These are phyloP conservation scores for Rhingia rostrata DNA, from an alignment of 2,888 invertebrate species.

Conservation along the genomic window DNA sequence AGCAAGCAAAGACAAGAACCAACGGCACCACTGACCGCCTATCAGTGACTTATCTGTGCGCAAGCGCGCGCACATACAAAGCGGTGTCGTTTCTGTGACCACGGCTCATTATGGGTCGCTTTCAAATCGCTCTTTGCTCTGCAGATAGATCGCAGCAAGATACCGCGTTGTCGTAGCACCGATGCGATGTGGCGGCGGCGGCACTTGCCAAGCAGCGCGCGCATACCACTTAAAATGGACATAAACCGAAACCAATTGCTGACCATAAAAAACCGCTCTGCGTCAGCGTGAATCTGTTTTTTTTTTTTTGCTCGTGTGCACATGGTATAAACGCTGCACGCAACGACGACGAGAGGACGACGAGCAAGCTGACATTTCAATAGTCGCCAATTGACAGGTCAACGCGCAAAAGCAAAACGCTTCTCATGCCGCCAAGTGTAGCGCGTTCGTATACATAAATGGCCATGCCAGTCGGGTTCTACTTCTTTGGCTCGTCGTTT, in stretches of 20 bases:
- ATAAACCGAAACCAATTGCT: slow-evolving; percentile 71
- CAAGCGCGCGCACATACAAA: slow-evolving; percentile 26
- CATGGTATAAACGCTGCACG: slow-evolving; percentile 42
- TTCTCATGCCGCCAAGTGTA: slow-evolving; percentile 73
- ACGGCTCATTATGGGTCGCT: slow-evolving; percentile 70
- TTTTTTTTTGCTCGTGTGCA: slow-evolving; percentile 21
- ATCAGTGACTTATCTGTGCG: slow-evolving; percentile 73
- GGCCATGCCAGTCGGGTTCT: slow-evolving; percentile 39
- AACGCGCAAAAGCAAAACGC: slow-evolving; percentile 79
- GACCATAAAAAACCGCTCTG: slow-evolving; percentile 70
- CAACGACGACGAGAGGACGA: slow-evolving; percentile 65
- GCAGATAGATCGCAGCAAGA: slow-evolving; percentile 53
- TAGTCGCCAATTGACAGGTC: slow-evolving; percentile 82
- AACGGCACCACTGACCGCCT: slow-evolving; percentile 53
- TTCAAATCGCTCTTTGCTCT: slow-evolving; percentile 48
- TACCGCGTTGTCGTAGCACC: slow-evolving; percentile 2
- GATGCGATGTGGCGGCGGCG: slow-evolving; percentile 39
- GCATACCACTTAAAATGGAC: slow-evolving; percentile 74
- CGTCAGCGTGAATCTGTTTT: slow-evolving; percentile 62
- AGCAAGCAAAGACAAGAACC: slow-evolving; percentile 66
- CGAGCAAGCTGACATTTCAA: slow-evolving; percentile 81
- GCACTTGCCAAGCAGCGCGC: slow-evolving; percentile 60
- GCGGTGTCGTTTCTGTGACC: slow-evolving; percentile 70
- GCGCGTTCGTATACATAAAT: slow-evolving; percentile 60
- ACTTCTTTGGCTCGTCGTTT: slow-evolving; percentile 32